Evolutionary conservation across 2,113 vertebrate genomes (phyloP), one percentile per base, ranked within the genome.

Genomic region (Verasper variegatus): DNA sequence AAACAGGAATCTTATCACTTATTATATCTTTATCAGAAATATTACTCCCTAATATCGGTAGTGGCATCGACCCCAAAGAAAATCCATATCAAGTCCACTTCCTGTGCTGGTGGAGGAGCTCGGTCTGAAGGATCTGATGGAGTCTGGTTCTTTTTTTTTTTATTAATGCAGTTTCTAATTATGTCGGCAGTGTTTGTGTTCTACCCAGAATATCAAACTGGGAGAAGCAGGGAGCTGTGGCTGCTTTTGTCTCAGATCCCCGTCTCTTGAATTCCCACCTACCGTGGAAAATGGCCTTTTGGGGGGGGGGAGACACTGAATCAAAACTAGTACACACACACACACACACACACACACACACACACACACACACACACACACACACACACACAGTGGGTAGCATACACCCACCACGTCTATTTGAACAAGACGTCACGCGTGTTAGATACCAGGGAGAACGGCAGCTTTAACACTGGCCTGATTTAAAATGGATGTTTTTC

Each of bases 401-500:
- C 35, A 35, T 7, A 35, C 35, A 35, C 35, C 2, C 73, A 35
- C 35, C 51, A 55, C n/a, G 64, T 40, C 68, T 58, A 21, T 85
- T 80, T 77, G 67, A 85, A 69, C 72, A 76, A 76, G 78, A 82
- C 27, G 68, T 71, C 71, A 81, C 20, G 62, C 76, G 82, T 66
- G 83, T 86, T 80, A 80, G 78, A 64, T 40, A 5, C 49, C 17
- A 2, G 57, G 20, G 5, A 75, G 77, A 75, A 60, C 56, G 68
- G 64, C 27, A 52, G 72, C 68, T 0, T 66, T 62, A 62, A 35
- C 21, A 13, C 65, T 81, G 70, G 72, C 79, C 86, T 88, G 86
- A 90, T 56, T 56, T 90, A 89, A 89, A 89, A 89, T 81, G 61
- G 76, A 79, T 87, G 68, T 61, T 26, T 78, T 74, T 86, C 70